Conservation (phyloP, 2,113 vertebrate species). For the Dendrocopos noguchii region DNA sequence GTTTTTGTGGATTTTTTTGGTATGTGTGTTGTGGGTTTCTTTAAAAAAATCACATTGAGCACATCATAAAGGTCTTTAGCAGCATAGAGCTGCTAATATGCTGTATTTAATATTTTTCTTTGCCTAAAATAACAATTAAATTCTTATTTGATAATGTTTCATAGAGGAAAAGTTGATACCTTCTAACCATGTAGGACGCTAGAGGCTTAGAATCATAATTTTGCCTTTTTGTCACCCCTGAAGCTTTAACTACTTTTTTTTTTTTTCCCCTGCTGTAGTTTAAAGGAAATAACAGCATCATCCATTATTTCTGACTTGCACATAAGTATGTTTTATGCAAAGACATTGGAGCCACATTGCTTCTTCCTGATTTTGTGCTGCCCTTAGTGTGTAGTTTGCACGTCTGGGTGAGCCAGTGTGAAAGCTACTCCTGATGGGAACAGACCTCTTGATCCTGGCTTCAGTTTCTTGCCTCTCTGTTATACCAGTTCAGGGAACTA, state of each 20-base stretch:
- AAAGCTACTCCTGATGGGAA: background rate
- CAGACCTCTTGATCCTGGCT: accelerated
- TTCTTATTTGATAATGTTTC: background rate
- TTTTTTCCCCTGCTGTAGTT: background rate
- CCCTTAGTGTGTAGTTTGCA: background rate
- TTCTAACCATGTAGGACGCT: background rate
- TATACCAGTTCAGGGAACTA: background rate
- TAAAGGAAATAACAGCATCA: background rate
- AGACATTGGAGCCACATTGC: background rate
- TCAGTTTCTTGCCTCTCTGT: background rate
- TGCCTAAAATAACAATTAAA: background rate
- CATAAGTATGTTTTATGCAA: background rate
- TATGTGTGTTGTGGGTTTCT: background rate
- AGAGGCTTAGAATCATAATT: background rate
- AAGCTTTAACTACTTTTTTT: background rate
- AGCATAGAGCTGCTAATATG: background rate
- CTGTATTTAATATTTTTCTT: background rate
- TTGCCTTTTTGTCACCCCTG: background rate
- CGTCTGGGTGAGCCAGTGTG: background rate
- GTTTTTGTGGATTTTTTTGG: background rate
- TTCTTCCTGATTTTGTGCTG: background rate
- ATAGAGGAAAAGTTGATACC: background rate
- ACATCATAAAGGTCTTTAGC: background rate
- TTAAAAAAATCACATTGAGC: background rate
- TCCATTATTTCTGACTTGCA: background rate